A percentile compares a stretch with the other conserved stretches of the same genome.
These are phyloP conservation scores for Malurus leucopterus DNA, from an alignment of 2,797 vertebrate species.

Conservation along the genomic window DNA sequence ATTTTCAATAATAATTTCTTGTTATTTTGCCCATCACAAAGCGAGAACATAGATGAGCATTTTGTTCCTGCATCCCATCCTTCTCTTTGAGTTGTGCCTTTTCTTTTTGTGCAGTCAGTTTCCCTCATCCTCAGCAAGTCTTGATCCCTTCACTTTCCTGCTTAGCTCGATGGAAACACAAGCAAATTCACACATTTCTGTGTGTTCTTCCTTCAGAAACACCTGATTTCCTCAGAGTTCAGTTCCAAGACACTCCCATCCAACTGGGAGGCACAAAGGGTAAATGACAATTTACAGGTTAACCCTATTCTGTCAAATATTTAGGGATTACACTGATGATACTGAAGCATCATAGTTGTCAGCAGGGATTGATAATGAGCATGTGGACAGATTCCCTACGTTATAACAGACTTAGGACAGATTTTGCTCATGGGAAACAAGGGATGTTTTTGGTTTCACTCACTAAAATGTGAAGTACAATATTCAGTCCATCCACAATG, in stretches of 20 bases:
- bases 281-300: neutral
- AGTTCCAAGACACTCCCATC: neutral
- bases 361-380: neutral
- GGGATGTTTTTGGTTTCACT: neutral
- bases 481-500: neutral
- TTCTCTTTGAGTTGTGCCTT: neutral
- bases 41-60: neutral
- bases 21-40: neutral
- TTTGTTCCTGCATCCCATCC: neutral
- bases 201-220: neutral
- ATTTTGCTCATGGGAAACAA: neutral
- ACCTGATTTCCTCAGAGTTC: neutral
- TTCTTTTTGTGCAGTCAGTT: neutral
- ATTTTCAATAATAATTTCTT: neutral
- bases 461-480: neutral
- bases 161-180: neutral
- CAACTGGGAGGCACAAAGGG: neutral
- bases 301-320: neutral
- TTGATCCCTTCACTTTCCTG: neutral
- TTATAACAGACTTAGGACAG: neutral
- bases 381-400: neutral
- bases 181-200: neutral
- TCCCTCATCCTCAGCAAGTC: neutral
- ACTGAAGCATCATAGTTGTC: neutral
- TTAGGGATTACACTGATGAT: neutral